These are phyloP conservation scores for Orthonyx spaldingii DNA, from an alignment of 2,113 vertebrate genomes.

Conservation along the genomic window DNA sequence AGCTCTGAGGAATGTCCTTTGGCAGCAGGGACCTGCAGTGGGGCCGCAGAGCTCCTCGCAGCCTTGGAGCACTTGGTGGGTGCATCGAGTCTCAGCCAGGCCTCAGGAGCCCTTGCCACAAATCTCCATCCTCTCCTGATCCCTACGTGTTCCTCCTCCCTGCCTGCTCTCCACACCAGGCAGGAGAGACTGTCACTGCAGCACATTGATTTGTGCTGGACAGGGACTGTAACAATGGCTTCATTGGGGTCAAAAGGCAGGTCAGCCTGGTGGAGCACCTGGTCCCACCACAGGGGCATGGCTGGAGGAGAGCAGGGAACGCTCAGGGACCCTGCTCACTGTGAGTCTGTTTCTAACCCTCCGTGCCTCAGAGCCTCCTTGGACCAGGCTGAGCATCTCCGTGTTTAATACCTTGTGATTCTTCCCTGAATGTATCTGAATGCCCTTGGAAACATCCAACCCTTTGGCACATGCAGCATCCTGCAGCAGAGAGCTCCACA, in stretches of 20 bases:
- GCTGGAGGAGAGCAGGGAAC: neutral
- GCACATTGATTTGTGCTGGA: neutral
- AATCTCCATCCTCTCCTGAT: neutral
- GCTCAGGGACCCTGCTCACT: neutral
- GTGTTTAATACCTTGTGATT: neutral
- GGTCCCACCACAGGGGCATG: rapidly evolving
- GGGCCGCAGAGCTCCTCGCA: neutral
- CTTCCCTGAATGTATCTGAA: neutral
- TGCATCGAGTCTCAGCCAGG: rapidly evolving
- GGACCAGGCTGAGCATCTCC: neutral
- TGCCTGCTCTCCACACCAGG: neutral
- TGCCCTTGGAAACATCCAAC: neutral
- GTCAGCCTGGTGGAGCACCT: neutral
- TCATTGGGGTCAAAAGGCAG: neutral
- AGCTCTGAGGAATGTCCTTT: slow-evolving; percentile 35
- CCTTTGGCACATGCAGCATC: neutral
- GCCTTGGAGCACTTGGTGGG: neutral
- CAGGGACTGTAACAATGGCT: neutral
- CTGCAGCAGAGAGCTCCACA: neutral
- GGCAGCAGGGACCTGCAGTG: neutral
- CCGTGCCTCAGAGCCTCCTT: neutral
- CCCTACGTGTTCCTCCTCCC: neutral
- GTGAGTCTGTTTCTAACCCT: neutral
- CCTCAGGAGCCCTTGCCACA: neutral
- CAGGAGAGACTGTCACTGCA: neutral